Percentiles rank a stretch among this genome's conserved stretches.
Conservation (phyloP, 2,888 invertebrate species). For the Platypus cylindrus region DNA sequence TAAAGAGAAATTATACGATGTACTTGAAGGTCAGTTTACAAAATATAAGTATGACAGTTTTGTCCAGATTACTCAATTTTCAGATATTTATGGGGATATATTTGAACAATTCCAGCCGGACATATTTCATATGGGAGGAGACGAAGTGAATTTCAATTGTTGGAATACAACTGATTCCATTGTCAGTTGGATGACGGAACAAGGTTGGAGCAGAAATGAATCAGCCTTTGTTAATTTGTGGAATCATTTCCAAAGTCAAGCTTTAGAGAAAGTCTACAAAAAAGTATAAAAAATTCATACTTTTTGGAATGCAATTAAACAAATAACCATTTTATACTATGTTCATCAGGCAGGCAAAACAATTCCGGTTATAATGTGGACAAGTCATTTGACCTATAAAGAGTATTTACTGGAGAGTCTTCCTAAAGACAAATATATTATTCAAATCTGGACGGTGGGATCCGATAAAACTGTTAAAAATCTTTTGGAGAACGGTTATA, state of each 20-base stretch:
- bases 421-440: constrained; percentile 62
- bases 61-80: constrained; percentile 10
- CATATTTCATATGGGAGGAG: constrained; percentile 82
- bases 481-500: constrained; percentile 57
- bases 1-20: constrained; percentile 53
- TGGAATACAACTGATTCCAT: constrained; percentile 65
- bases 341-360: constrained; percentile 33
- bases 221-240: constrained; percentile 54
- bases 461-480: constrained; percentile 41
- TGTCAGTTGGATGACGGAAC: constrained; percentile 50
- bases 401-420: constrained; percentile 52
- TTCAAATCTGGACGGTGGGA: constrained; percentile 39
- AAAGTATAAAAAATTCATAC: constrained; percentile 6
- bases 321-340: background rate
- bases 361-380: constrained; percentile 64
- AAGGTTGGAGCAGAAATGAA: constrained; percentile 43
- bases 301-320: background rate
- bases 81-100: constrained; percentile 65
- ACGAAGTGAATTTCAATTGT: constrained; percentile 57
- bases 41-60: no score
- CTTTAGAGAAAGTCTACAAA: constrained; percentile 39
- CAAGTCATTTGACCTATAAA: constrained; percentile 60
- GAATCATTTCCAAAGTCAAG: constrained; percentile 63
- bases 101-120: constrained; percentile 56
- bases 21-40: constrained; percentile 35